Evolutionary conservation across 2,888 invertebrate species (phyloP).

Genomic region (Polydrusus pterygomalis): DNA sequence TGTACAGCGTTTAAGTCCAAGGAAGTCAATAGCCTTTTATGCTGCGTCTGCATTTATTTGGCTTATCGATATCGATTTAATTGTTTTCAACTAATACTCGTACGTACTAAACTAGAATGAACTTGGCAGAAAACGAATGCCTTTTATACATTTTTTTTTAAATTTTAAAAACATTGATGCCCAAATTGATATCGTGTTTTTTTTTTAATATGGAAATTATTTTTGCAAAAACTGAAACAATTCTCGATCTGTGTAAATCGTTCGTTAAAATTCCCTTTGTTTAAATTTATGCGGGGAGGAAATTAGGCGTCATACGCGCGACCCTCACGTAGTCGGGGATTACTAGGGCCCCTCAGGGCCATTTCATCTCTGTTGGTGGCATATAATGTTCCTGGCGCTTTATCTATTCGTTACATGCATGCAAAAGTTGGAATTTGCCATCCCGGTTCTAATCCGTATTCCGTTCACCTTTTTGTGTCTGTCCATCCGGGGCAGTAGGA

Average conservation of each 20-base stretch:
- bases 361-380: conserved; percentile 65
- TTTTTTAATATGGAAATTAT: no score
- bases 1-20: neutral
- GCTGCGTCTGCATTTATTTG: neutral
- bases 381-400: conserved; percentile 67
- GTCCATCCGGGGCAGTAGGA: conserved; percentile 52
- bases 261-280: conserved; percentile 10
- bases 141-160: no score
- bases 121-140: no score
- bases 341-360: conserved; percentile 63
- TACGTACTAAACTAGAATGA: no score
- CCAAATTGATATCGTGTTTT: no score
- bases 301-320: conserved; percentile 62
- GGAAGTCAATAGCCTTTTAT: neutral
- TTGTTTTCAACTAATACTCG: no score
- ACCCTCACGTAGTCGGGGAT: conserved; percentile 65
- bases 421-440: conserved; percentile 77
- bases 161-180: no score
- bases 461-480: conserved; percentile 66
- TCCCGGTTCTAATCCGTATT: conserved; percentile 73
- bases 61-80: neutral
- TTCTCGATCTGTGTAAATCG: conserved; percentile 9
- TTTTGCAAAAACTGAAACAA: neutral
- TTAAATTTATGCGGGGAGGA: conserved; percentile 59
- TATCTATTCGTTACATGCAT: conserved; percentile 67